Conservation (phyloP, 2,113 vertebrate species). For the Campylomormyrus numenius region DNA sequence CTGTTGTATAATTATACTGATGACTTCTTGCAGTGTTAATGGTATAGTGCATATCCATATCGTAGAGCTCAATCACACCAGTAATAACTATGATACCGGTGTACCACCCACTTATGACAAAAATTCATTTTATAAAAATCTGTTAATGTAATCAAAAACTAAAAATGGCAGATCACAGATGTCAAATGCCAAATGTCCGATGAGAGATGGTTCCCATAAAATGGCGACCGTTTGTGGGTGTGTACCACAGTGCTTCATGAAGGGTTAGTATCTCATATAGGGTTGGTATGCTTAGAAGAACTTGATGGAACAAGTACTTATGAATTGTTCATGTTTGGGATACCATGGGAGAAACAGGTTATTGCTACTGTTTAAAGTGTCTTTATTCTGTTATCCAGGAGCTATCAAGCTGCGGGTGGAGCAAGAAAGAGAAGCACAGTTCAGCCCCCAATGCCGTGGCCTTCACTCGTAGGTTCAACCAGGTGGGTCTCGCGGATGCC, state of each 20-base stretch:
- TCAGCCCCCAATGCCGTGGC: slow-evolving; percentile 94
- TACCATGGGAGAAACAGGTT: background rate
- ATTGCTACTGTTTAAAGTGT: background rate
- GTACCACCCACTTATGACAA: too few species aligned
- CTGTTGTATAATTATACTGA: too few species aligned
- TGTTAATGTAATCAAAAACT: background rate
- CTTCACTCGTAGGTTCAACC: slow-evolving; percentile 98
- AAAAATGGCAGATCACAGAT: background rate
- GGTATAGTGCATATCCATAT: too few species aligned
- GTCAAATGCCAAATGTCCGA: background rate
- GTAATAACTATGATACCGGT: too few species aligned
- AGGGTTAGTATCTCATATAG: background rate
- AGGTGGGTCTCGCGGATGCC: slow-evolving; percentile 34
- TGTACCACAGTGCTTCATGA: background rate
- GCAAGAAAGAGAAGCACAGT: slow-evolving; percentile 98
- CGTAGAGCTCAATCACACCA: too few species aligned
- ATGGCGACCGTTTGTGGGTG: background rate
- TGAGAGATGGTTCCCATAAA: background rate
- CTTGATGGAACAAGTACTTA: background rate
- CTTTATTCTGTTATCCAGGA: slow-evolving; percentile 63
- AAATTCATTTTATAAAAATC: background rate
- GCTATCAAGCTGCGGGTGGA: slow-evolving; percentile 98
- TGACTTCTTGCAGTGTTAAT: too few species aligned
- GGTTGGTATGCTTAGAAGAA: background rate
- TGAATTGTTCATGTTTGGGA: background rate